phyloP scores from a whole-genome alignment of 92 coral and sea anemone species.

The Phenganax marumi region DNA sequence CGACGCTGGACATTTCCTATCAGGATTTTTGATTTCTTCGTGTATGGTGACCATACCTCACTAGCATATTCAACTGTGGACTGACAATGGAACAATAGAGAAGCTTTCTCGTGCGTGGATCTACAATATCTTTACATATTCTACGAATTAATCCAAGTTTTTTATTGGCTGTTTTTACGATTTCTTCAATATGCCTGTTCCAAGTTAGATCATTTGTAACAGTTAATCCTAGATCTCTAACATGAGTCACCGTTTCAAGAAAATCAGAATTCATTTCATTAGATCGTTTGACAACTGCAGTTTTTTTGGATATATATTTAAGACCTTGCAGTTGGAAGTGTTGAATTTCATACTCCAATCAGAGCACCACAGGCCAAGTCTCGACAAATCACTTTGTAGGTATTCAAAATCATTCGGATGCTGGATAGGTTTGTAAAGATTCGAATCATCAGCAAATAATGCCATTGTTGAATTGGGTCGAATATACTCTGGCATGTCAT shows the following conservation, averaged over 20 bases:
- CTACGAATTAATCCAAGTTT: constrained; percentile 45
- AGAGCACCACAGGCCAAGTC: background rate
- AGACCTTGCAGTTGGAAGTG: background rate
- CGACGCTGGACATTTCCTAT: constrained; percentile 50
- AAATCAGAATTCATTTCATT: background rate
- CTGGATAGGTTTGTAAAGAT: constrained; percentile 21
- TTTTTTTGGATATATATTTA: background rate
- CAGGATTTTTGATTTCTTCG: constrained; percentile 41
- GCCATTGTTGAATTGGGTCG: constrained; percentile 33
- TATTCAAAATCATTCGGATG: background rate
- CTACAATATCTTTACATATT: constrained; percentile 31
- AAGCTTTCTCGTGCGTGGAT: constrained; percentile 45
- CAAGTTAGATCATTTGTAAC: constrained; percentile 41
- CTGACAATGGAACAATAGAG: constrained; percentile 49
- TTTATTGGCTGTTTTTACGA: constrained; percentile 30
- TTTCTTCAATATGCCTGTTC: constrained; percentile 32
- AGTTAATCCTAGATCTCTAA: constrained; percentile 51
- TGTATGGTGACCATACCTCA: constrained; percentile 30
- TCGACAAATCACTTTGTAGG: background rate
- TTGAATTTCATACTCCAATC: constrained; percentile 7
- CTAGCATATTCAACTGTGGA: constrained; percentile 51
- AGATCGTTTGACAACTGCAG: background rate
- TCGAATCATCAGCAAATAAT: constrained; percentile 46
- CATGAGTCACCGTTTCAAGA: constrained; percentile 23
- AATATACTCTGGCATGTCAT: constrained; percentile 42